Percentiles rank a stretch among this genome's conserved stretches.
These are phyloP conservation scores for Dromiciops gliroides DNA, from an alignment of 2,113 vertebrate species.

Conservation along the genomic window DNA sequence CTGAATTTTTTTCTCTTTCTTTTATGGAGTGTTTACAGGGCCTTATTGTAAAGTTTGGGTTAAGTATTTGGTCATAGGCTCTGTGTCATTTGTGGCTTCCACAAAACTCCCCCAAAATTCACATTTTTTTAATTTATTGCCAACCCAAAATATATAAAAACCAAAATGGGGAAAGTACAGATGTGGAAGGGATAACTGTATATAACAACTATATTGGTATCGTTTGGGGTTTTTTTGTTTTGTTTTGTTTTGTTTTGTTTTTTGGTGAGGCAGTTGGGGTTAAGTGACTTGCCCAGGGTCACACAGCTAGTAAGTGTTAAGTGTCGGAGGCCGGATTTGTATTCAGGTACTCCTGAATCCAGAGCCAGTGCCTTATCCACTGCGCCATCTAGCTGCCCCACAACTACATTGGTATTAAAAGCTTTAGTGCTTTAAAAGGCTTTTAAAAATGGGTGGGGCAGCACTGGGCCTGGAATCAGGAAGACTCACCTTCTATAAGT, in stretches of 20 bases:
- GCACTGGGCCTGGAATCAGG: not conserved
- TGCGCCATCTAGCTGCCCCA: too few species aligned
- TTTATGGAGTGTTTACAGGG: not conserved
- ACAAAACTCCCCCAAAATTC: not conserved
- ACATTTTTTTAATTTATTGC: not conserved
- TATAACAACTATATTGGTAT: not conserved
- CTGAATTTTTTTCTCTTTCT: not conserved
- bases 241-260: too few species aligned
- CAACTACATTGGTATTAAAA: too few species aligned
- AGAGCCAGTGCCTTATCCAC: too few species aligned
- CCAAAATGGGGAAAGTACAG: not conserved
- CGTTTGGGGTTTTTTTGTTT: too few species aligned
- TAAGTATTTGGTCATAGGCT: not conserved
- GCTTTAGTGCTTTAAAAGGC: not conserved
- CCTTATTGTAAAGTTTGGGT: not conserved
- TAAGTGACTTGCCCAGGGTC: too few species aligned
- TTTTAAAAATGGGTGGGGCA: not conserved
- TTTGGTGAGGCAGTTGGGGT: too few species aligned
- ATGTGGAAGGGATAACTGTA: not conserved
- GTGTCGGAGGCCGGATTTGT: too few species aligned
- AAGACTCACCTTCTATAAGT: not conserved
- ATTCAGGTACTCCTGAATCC: too few species aligned
- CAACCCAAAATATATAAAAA: not conserved
- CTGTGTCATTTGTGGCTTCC: not conserved
- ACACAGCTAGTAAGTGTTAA: too few species aligned